Conservation (phyloP, 2,888 invertebrate species). For the Dasysyrphus tricinctus region DNA sequence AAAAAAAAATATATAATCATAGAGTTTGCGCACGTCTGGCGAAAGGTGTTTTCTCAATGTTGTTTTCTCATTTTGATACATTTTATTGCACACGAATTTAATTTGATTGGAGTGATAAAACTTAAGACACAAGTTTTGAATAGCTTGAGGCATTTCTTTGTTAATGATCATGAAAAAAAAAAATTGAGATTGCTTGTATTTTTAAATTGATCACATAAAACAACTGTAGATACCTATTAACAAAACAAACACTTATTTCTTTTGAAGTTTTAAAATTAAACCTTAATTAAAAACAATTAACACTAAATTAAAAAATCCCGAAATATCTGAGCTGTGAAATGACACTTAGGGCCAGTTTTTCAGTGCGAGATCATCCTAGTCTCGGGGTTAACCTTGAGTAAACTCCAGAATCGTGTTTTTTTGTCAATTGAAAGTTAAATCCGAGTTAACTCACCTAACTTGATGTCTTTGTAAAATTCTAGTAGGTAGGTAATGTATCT, state of each 20-base stretch:
- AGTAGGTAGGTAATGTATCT: too few relatives aligned
- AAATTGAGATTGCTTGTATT: background rate
- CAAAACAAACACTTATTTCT: background rate
- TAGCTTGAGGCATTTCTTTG: background rate
- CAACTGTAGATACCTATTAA: background rate
- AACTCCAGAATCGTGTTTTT: too few relatives aligned
- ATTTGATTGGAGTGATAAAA: conserved; percentile 34
- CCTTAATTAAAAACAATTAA: too few relatives aligned
- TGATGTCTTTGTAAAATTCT: too few relatives aligned
- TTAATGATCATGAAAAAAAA: background rate
- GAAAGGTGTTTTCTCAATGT: conserved; percentile 55
- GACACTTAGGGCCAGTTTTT: too few relatives aligned
- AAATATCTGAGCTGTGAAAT: too few relatives aligned
- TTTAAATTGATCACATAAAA: background rate
- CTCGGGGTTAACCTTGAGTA: too few relatives aligned
- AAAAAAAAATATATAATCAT: conserved; percentile 31
- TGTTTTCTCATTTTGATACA: conserved; percentile 35
- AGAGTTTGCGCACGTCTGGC: conserved; percentile 50
- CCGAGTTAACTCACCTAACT: too few relatives aligned
- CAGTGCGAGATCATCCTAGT: too few relatives aligned
- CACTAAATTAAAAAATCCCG: too few relatives aligned
- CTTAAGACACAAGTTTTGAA: conserved; percentile 10
- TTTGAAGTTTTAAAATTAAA: background rate
- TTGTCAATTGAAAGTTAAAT: too few relatives aligned
- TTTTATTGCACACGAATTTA: background rate